phyloP scores from a whole-genome alignment of 2,888 invertebrate genomes.

The Mimas tiliae region DNA sequence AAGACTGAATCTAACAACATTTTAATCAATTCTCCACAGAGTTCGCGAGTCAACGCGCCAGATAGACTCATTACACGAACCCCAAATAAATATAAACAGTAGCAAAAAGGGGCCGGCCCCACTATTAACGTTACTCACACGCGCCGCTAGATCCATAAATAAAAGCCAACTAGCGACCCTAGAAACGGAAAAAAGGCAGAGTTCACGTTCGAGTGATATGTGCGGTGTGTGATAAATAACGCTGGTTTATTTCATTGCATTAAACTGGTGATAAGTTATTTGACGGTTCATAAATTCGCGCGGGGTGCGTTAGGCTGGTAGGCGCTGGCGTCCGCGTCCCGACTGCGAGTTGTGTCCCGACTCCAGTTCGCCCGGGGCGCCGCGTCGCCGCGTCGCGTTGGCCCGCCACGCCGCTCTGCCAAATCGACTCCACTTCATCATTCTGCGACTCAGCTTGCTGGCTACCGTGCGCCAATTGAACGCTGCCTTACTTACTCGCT shows the following conservation, averaged over 20 bases:
- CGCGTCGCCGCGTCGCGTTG: constrained; percentile 57
- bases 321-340: constrained; percentile 56
- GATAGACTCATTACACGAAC: constrained; percentile 82
- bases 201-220: constrained; percentile 74
- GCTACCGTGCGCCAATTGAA: constrained; percentile 68
- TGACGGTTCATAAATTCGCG: constrained; percentile 80
- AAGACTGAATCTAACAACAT: constrained; percentile 81
- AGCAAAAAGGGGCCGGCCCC: constrained; percentile 76
- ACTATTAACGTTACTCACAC: constrained; percentile 83
- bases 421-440: constrained; percentile 75
- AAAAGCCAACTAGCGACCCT: constrained; percentile 74
- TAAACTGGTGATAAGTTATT: constrained; percentile 83
- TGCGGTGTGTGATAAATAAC: constrained; percentile 75
- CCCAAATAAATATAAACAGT: constrained; percentile 85
- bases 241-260: constrained; percentile 81
- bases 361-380: constrained; percentile 56
- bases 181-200: constrained; percentile 72
- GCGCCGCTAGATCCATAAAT: constrained; percentile 81
- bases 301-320: constrained; percentile 61
- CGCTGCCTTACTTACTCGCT: constrained; percentile 57
- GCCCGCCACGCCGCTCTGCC: constrained; percentile 65
- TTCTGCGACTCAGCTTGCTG: constrained; percentile 66
- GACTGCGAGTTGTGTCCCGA: constrained; percentile 51
- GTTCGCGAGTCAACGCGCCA: constrained; percentile 82
- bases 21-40: constrained; percentile 84